Evolutionary conservation across 1,140 invertebrate species (phyloP).

Genomic region (Stratiolaelaps scimitus): DNA sequence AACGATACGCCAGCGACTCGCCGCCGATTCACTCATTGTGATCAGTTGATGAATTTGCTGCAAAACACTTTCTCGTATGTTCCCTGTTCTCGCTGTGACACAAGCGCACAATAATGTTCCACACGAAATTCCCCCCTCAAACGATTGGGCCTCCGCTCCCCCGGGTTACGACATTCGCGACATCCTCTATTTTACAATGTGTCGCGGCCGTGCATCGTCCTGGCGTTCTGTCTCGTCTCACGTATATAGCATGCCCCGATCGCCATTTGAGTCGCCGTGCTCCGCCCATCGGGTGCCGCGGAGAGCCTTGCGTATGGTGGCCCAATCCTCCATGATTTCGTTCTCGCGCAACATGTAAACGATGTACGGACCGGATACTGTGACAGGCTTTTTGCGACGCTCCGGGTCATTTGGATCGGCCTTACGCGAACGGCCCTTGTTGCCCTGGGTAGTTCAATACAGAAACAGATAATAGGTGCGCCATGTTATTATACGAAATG

Average conservation of each 20-base stretch:
- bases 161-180: too few relatives aligned
- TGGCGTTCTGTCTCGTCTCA: not conserved
- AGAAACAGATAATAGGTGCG: conserved; percentile 32
- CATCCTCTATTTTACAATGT: too few relatives aligned
- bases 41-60: too few relatives aligned
- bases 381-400: conserved; percentile 61
- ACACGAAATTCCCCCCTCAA: too few relatives aligned
- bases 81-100: too few relatives aligned
- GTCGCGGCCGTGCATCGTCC: too few relatives aligned
- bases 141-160: too few relatives aligned
- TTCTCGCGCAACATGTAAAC: conserved; percentile 87
- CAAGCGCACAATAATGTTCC: too few relatives aligned
- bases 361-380: conserved; percentile 86
- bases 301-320: conserved; percentile 67
- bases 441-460: conserved; percentile 42
- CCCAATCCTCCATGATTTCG: conserved; percentile 93
- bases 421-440: conserved; percentile 43
- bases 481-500: not conserved
- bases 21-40: too few relatives aligned
- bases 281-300: conserved; percentile 26
- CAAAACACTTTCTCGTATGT: too few relatives aligned
- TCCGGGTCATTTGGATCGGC: conserved; percentile 43
- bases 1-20: too few relatives aligned
- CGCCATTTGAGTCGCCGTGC: conserved; percentile 12
- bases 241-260: conserved; percentile 5